Percentiles rank a stretch among this genome's conserved stretches.
phyloP scores from a whole-genome alignment of 1,140 invertebrate species.

The Calephelis nemesis region DNA sequence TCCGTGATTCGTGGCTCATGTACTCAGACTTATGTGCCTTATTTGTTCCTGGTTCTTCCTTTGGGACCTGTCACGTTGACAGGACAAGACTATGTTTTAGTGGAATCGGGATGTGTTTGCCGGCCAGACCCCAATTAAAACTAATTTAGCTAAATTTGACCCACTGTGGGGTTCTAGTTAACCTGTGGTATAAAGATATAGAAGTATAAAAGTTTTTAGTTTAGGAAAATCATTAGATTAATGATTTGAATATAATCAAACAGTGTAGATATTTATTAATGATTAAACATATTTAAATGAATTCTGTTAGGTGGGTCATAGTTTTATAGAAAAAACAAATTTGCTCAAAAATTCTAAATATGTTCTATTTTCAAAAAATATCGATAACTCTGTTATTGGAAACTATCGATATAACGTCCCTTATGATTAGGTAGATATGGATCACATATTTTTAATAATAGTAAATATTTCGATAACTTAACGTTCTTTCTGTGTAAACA shows the following conservation, averaged over 20 bases:
- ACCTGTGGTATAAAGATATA: background rate
- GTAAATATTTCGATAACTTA: too few relatives aligned
- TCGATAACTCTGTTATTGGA: too few relatives aligned
- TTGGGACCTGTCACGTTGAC: constrained; percentile 93
- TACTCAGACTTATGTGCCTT: constrained; percentile 94
- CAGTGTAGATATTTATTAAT: too few relatives aligned
- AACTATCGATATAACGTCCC: too few relatives aligned
- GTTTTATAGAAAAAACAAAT: too few relatives aligned
- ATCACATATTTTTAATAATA: too few relatives aligned
- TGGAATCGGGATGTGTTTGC: constrained; percentile 95
- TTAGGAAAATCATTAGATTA: background rate
- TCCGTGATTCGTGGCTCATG: constrained; percentile 93
- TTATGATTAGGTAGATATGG: too few relatives aligned
- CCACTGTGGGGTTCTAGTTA: background rate
- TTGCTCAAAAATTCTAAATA: too few relatives aligned
- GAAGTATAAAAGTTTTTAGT: background rate
- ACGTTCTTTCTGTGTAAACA: too few relatives aligned
- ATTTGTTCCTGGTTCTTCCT: constrained; percentile 93
- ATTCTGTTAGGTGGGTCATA: too few relatives aligned
- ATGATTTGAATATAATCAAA: background rate
- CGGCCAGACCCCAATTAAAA: constrained; percentile 80
- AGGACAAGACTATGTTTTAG: constrained; percentile 94
- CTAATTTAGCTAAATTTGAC: constrained; percentile 6
- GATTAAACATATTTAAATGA: too few relatives aligned
- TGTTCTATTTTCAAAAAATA: too few relatives aligned